Base-by-base conservation (phyloP, 64 coral and sea anemone species). In the Acropora tenuis region DNA sequence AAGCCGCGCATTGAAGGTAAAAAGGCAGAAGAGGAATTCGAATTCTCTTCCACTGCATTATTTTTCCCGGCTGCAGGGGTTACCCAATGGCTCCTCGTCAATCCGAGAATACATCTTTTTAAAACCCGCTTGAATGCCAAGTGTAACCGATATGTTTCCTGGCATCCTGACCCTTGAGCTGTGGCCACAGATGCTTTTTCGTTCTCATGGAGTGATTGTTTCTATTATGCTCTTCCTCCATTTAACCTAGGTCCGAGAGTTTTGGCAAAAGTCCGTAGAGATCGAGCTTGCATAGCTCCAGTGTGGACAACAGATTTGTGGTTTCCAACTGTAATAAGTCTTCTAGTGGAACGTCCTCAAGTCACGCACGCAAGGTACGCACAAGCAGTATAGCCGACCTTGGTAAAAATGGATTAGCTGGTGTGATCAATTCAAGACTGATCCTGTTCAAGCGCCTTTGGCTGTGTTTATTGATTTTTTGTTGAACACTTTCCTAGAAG, bases 351-450 rank as follows among this genome's bases (percentile, higher is more conserved):
- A 50, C 77, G 53, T 79, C 77, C 43, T 47, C 77, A 79, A 47
- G 77, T 79, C 77, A 47, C 48, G 77, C 41, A 79, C 77, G 10
- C 42, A 47, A 47, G 77, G 77, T 47, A 79, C 77, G 4, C 77
- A 79, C 42, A 79, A 9, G 43, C 77, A 79, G 43, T 79, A 79
- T 47, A 79, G n/a, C 41, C 41, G 43, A 79, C 77, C 77, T 7
- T 79, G 77, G 77, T 15, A 78, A 78, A 41, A 78, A 75, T 75
- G 43, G 5, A 40, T 75, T 75, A 75, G 73, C 4, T 8, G 50
- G 50, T 53, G 50, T 53, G 50, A 53, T 8, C 50, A 53, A 53
- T 53, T 53, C 50, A 53, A 53, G 50, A 53, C 50, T 53, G 50
- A 53, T 53, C 50, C 50, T 53, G 50, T 53, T 53, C 50, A 53